Evolutionary conservation across 2,888 invertebrate species (phyloP).

Genomic region (Ormyrus labotus): DNA sequence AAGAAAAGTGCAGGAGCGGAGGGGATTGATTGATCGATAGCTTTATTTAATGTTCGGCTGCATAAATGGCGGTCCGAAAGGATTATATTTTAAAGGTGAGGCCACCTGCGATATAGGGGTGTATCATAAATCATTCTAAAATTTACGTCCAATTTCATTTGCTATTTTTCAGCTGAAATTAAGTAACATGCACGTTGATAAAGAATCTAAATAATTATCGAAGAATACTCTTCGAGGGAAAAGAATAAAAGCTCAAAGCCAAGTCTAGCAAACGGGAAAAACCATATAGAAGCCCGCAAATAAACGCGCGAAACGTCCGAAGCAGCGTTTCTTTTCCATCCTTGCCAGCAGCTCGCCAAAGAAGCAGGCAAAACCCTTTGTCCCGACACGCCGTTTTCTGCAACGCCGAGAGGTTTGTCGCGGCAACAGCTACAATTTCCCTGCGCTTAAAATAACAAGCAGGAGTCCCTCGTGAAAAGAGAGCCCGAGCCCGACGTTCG

Average conservation of each 20-base stretch:
- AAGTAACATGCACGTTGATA: too few relatives aligned
- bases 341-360: not conserved
- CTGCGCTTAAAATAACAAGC: conserved; percentile 33
- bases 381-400: conserved; percentile 15
- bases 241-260: not conserved
- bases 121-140: too few relatives aligned
- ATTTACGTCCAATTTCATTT: too few relatives aligned
- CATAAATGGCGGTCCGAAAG: too few relatives aligned
- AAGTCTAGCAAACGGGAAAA: too few relatives aligned
- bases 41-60: conserved; percentile 10
- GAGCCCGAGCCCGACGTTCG: not conserved
- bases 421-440: not conserved
- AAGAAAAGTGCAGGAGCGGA: too few relatives aligned
- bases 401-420: not conserved
- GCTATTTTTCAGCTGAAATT: too few relatives aligned
- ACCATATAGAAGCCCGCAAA: not conserved
- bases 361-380: conserved; percentile 30
- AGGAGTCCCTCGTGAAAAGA: conserved; percentile 12
- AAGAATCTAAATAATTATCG: too few relatives aligned
- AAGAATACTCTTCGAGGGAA: not conserved
- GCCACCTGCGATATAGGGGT: too few relatives aligned
- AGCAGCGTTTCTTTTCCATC: too few relatives aligned
- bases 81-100: too few relatives aligned
- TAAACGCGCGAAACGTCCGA: too few relatives aligned
- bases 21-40: conserved; percentile 8